phyloP scores from a whole-genome alignment of 2,113 vertebrate species.

The Lepus europaeus region DNA sequence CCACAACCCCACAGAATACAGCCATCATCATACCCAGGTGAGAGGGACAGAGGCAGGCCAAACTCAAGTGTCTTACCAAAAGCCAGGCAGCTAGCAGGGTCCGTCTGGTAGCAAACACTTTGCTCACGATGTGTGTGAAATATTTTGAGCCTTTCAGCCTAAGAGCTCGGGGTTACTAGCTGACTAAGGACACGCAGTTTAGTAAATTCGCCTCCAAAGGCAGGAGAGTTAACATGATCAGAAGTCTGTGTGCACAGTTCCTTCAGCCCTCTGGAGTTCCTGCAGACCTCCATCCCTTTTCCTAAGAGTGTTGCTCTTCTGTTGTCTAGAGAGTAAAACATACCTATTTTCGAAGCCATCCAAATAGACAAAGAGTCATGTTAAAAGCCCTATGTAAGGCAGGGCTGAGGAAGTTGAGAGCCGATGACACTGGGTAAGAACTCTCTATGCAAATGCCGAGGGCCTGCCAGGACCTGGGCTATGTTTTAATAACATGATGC shows the following conservation, averaged over 20 bases:
- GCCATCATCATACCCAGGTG: not conserved
- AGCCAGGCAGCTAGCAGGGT: not conserved
- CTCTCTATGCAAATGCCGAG: not conserved
- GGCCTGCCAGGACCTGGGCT: not conserved
- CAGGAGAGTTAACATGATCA: constrained; percentile 64
- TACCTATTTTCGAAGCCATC: not conserved
- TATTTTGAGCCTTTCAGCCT: constrained; percentile 64
- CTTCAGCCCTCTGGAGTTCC: constrained; percentile 64
- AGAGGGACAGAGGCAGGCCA: not conserved
- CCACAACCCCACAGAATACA: not conserved
- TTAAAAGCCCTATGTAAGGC: not conserved
- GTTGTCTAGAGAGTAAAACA: not conserved
- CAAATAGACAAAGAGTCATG: constrained; percentile 41
- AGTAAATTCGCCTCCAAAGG: constrained; percentile 53
- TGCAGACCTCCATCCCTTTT: constrained; percentile 45
- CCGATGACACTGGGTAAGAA: not conserved
- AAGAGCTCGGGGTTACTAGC: constrained; percentile 56
- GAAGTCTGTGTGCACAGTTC: constrained; percentile 69
- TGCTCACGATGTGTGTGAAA: constrained; percentile 45
- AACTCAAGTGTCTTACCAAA: not conserved
- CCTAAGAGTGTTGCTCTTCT: constrained; percentile 45
- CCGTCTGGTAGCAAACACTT: constrained; percentile 34
- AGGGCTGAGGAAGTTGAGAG: not conserved
- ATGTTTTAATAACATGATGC: not conserved
- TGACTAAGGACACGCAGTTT: constrained; percentile 62